Conservation (phyloP, 2,888 invertebrate species). For the Dryococelus australis region DNA sequence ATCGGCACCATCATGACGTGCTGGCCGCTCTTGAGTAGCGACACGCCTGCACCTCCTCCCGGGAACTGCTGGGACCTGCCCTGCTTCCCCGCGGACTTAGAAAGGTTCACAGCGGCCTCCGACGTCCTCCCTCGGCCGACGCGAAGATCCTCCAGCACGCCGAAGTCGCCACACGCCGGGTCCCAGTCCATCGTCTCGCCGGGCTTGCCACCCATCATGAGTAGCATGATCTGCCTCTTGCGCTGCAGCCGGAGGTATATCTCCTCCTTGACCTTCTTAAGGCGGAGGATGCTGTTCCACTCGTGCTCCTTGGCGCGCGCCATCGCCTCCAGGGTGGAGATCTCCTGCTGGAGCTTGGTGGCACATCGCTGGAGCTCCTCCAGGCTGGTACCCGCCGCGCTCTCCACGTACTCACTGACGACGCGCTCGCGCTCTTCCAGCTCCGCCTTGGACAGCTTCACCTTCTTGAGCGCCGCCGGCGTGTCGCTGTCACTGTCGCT, state of each 20-base stretch:
- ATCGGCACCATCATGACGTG: constrained; percentile 52
- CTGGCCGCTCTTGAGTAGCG: constrained; percentile 43
- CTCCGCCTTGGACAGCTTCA: constrained; percentile 36
- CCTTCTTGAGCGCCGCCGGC: constrained; percentile 36
- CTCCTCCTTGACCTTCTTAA: constrained; percentile 87
- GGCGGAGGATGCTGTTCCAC: constrained; percentile 83
- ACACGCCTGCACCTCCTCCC: constrained; percentile 17
- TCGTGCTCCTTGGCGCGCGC: constrained; percentile 84
- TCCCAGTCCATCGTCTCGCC: constrained; percentile 44
- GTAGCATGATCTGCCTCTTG: constrained; percentile 66
- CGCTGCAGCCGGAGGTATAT: constrained; percentile 75
- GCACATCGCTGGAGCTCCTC: constrained; percentile 70
- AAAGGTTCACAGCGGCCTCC: constrained; percentile 51
- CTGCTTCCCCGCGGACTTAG: constrained; percentile 35
- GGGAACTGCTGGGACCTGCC: neutral
- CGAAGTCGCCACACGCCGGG: constrained; percentile 35
- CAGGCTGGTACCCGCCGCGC: constrained; percentile 66
- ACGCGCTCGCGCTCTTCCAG: constrained; percentile 45
- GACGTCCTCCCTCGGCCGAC: constrained; percentile 32
- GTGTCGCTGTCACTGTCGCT: constrained; percentile 44
- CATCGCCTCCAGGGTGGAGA: constrained; percentile 75
- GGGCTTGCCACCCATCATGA: constrained; percentile 43
- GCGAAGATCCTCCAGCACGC: constrained; percentile 5
- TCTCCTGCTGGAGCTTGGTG: constrained; percentile 63
- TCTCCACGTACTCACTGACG: constrained; percentile 67